Conservation (phyloP, 2,888 invertebrate genomes). For the Erebia epiphron region DNA sequence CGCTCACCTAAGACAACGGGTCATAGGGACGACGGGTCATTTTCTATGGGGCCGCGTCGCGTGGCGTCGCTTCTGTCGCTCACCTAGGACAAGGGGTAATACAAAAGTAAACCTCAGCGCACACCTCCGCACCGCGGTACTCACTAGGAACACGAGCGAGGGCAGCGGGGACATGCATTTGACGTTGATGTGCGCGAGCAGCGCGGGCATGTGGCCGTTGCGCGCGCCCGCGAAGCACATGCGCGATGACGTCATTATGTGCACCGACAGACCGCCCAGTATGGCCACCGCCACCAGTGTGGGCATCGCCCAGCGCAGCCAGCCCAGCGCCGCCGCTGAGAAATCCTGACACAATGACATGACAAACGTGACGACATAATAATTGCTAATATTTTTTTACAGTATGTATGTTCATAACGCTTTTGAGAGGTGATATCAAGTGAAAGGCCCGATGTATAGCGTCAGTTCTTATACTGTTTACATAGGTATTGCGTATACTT, state of each 20-base stretch:
- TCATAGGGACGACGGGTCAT: too few species aligned
- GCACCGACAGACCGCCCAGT: conserved; percentile 96
- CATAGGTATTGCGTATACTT: too few species aligned
- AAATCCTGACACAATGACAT: conserved; percentile 86
- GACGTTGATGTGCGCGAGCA: conserved; percentile 90
- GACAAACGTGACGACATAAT: too few species aligned
- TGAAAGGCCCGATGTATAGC: too few species aligned
- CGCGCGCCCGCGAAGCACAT: conserved; percentile 96
- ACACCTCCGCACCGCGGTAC: conserved; percentile 48
- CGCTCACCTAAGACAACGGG: too few species aligned
- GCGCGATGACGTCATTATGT: conserved; percentile 97
- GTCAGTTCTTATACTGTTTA: too few species aligned
- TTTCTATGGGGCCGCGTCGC: too few species aligned
- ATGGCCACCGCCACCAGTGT: conserved; percentile 96
- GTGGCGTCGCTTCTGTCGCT: too few species aligned
- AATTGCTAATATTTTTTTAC: too few species aligned
- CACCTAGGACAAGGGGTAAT: background rate
- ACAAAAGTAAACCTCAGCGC: background rate
- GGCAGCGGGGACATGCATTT: conserved; percentile 90
- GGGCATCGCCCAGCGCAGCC: conserved; percentile 92
- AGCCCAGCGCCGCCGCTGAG: conserved; percentile 89
- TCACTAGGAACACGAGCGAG: conserved; percentile 91
- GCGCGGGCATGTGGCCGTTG: conserved; percentile 92
- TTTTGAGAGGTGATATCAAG: too few species aligned
- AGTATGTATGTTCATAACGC: too few species aligned